Evolutionary conservation across 2,888 invertebrate genomes (phyloP), one percentile per base, ranked within the genome.

Genomic region (Hydrotaea cyrtoneurina): DNA sequence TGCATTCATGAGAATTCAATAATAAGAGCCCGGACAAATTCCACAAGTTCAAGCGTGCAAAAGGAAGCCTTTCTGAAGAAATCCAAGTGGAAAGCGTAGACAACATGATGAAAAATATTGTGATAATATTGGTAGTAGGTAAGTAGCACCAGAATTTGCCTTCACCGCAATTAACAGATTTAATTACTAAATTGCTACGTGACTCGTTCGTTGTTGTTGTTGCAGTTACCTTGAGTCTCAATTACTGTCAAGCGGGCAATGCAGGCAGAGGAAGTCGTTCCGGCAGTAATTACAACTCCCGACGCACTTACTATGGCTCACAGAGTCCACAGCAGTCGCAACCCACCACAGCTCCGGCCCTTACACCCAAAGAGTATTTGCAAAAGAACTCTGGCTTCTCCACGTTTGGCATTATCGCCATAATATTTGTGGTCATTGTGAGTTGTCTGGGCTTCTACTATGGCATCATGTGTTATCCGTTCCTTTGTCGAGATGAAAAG

Each of bases 381-480:
- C 91, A 91, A 59, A 88, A 89, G 26, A 89, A 89, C 74, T 89
- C 92, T 5, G 89, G 91, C 5, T 92, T 95, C 46, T 94, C 95
- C 0, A 95, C 95, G 0, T 95, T 95, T 94, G 95, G 95, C 21
- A 94, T 95, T 36, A 94, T 85, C 92, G 93, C 90, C 11, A 89
- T 92, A 5, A 91, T 92, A 74, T 91, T 92, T 50, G 88, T 87
- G 3, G 89, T 91, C 8, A 92, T 92, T 74, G 86, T 92, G 17
- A 66, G 89, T 19, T 90, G 90, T 19, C 86, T 92, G 43, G 93
- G 93, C 0, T 93, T 94, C 55, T 95, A 96, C 88, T 95, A 95
- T 88, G 93, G 94, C 84, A 93, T 94, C 39, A 93, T 95, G 87
- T 95, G 95, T 87, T 95, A 95, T 90, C 95, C 95, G 36, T 93